Evolutionary conservation across 2,888 invertebrate species (phyloP), one percentile per base, ranked within the genome.

Genomic region (Anoncus sp.): DNA sequence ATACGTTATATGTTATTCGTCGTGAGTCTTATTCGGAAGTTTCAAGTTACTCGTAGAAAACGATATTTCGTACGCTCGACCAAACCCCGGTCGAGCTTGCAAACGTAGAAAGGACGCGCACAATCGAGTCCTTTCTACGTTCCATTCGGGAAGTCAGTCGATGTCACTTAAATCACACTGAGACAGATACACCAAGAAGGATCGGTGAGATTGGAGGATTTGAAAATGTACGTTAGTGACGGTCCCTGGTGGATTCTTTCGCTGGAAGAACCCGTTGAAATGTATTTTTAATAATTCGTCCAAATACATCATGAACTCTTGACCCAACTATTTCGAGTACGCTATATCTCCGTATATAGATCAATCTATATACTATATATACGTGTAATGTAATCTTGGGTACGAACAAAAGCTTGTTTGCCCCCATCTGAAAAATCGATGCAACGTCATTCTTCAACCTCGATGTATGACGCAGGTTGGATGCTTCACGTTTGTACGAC

Each of bases 221-320:
- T 27, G 31, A 45, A 59, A 53, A 35, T 53, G n/a, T n/a, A 71
- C 24, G 49, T 7, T 38, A 47, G 27, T 70, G 40, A 51, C 40
- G 38, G 14, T 59, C 18, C 14, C 5, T 47, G 7, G n/a, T 5
- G 4, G 45, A 60, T 70, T 69, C n/a, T 18, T 49, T 18, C 24
- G 22, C 40, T 12, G 43, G 27, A 22, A 40, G 22, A 57, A 60
- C n/a, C 38, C 40, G 49, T 40, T 10, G 35, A 53, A 27, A 70
- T 74, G 35, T 31, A 74, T 71, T 55, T 66, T 74, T 40, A 16
- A 62, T 57, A 2, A 53, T 63, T 24, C 40, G 31, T 43, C 62
- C 20, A 59, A 65, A 72, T 63, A 51, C 27, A 27, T 69, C 75
- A 51, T 72, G 79, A 79, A 79, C 79, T 75, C 49, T 75, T 75